phyloP scores from a whole-genome alignment of 1,140 invertebrate genomes.

The Atopsyche davidsoni region DNA sequence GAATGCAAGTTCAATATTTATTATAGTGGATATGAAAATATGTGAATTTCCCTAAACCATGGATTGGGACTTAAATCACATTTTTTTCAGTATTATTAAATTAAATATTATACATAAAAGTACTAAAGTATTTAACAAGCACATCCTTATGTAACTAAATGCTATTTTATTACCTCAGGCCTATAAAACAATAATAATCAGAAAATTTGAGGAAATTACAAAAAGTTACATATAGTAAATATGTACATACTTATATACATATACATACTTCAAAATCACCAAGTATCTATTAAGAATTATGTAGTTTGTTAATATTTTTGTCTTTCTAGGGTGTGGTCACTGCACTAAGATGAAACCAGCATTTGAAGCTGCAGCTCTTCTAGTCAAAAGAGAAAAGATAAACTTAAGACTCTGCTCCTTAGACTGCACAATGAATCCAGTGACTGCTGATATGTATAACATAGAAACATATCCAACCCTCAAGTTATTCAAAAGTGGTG shows the following conservation, averaged over 20 bases:
- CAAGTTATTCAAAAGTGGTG: conserved; percentile 65
- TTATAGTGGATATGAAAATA: too few relatives aligned
- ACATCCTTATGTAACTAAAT: neutral
- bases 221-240: neutral
- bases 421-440: conserved; percentile 58
- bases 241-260: neutral
- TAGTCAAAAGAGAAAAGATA: conserved; percentile 48
- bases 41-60: too few relatives aligned
- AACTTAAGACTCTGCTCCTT: conserved; percentile 58
- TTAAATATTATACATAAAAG: too few relatives aligned
- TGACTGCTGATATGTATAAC: conserved; percentile 52
- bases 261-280: neutral
- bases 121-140: neutral
- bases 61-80: too few relatives aligned
- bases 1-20: too few relatives aligned
- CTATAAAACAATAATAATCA: neutral
- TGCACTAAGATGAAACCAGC: conserved; percentile 71
- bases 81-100: too few relatives aligned
- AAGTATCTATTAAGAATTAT: neutral
- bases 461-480: conserved; percentile 67
- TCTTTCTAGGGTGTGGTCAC: conserved; percentile 64
- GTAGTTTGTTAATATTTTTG: conserved; percentile 14
- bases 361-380: conserved; percentile 56
- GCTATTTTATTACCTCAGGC: neutral
- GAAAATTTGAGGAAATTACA: neutral